Evolutionary conservation across 2,888 invertebrate genomes (phyloP), one percentile per base, ranked within the genome.

Genomic region (Drosophila lacicola): DNA sequence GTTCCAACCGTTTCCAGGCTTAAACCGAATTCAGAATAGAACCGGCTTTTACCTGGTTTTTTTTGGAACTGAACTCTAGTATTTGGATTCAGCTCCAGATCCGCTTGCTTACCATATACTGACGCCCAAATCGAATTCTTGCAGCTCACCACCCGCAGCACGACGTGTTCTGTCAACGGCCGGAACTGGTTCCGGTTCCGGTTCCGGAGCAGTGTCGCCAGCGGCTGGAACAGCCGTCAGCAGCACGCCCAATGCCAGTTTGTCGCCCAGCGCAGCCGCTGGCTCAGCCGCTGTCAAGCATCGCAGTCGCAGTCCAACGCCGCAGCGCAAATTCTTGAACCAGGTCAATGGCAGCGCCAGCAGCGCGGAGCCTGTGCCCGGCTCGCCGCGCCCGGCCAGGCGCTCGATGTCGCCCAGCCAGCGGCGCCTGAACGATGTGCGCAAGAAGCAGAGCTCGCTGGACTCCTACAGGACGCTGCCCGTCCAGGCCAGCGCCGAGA

Each of bases 251-350:
- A 78, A 64, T 25, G 70, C 72, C 37, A 76, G 58, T 36, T 70
- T 90, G 13, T 88, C 91, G 50, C 91, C 88, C 17, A 83, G 77
- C 51, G 36, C 42, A 2, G 44, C 53, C 10, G 41, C 29, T 6
- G 44, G 37, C 6, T 33, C 17, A 0, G 29, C 10, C 11, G 9
- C 49, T 4, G 53, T 80, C 6, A 91, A 91, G 74, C 93, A 92
- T 82, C 93, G 93, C 72, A 94, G 93, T 69, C 92, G 93, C 68
- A 94, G 93, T 90, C 94, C 93, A 33, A 94, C 93, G 68, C 93
- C 92, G 46, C 94, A 92, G 88, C 93, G 90, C 79, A 94, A 92
- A 90, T 93, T 90, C 90, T 91, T 86, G 39, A 92, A 84, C 81
- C 90, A 90, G 56, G 36, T 54, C n/a, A 49, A 33, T 10, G 29